Evolutionary conservation across 2,888 invertebrate species (phyloP), one percentile per base, ranked within the genome.

Genomic region (Lypha dubia): DNA sequence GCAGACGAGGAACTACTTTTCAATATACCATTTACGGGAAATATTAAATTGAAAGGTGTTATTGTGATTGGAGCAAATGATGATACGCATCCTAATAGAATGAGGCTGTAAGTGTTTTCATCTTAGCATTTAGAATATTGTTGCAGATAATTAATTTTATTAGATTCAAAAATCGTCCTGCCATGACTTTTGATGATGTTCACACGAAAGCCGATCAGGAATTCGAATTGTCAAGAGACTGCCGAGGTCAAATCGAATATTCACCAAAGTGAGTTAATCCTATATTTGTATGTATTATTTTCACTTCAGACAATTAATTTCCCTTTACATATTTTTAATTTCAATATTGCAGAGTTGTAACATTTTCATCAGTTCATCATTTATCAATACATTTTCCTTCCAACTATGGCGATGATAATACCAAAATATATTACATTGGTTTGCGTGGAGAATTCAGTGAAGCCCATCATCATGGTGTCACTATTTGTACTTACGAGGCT

Each of bases 11-110:
- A 99, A 93, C 93, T 99, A 5, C 93, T 99, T 3, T 98, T 99
- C 91, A 99, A 98, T 91, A 97, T 99, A 89, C 99, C 99, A 32
- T 99, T 99, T 91, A 97, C 98, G 46, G 98, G 98, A 41, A 97
- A 97, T 93, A 94, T 99, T 1, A 99, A 99, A 92, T 93, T 99
- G 67, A 98, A 98, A 93, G 99, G 99, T 11, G 95, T 99, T 53
- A 96, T 97, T 88, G 93, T 99, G 71, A 94, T 96, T 87, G 99
- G 99, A n/a, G 97, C 97, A 86, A 96, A 98, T 90, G 95, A 96
- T 86, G 95, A 95, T 84, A 93, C 95, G 22, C 97, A 98, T 93
- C 99, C 99, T 17, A 94, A 95, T 28, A 95, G 95, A 92, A 94
- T 99, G 93, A 95, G 96, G 93, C 90, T 99, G 97, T 99, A 93